phyloP scores from a whole-genome alignment of 1,140 invertebrate species.

The Macrocentrus cingulum region DNA sequence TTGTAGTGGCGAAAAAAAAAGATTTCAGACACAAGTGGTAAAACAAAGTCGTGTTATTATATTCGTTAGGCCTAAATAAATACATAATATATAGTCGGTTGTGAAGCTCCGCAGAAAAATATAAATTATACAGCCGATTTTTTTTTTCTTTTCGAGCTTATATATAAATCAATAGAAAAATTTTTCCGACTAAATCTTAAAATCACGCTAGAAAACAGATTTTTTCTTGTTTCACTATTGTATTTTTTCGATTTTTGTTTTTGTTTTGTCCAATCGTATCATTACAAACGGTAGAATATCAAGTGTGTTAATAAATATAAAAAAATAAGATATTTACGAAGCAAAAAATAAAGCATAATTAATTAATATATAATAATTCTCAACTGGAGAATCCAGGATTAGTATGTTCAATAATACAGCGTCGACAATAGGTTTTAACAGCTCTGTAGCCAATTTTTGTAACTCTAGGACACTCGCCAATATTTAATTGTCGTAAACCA shows the following conservation, averaged over 20 bases:
- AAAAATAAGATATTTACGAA: constrained; percentile 14
- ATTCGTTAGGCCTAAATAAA: neutral
- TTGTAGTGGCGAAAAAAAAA: too few species aligned
- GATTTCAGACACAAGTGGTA: too few species aligned
- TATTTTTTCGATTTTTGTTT: too few species aligned
- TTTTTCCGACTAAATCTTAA: too few species aligned
- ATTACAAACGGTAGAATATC: too few species aligned
- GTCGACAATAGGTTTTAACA: constrained; percentile 87
- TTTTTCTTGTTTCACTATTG: too few species aligned
- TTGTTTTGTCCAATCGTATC: too few species aligned
- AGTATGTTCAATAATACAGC: constrained; percentile 91
- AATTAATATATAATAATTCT: too few species aligned
- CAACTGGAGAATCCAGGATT: constrained; percentile 82
- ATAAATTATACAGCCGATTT: constrained; percentile 22
- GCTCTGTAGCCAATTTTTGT: constrained; percentile 84
- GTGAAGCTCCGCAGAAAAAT: constrained; percentile 9
- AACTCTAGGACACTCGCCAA: constrained; percentile 83
- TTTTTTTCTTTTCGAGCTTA: too few species aligned
- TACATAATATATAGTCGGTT: neutral
- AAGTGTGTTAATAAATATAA: constrained; percentile 21
- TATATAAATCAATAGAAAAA: neutral
- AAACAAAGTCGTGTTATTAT: neutral
- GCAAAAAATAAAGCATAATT: constrained; percentile 3
- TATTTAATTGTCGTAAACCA: constrained; percentile 85
- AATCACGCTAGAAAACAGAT: too few species aligned